phyloP scores from a whole-genome alignment of 2,888 invertebrate species.

The Toxonevra muliebris region DNA sequence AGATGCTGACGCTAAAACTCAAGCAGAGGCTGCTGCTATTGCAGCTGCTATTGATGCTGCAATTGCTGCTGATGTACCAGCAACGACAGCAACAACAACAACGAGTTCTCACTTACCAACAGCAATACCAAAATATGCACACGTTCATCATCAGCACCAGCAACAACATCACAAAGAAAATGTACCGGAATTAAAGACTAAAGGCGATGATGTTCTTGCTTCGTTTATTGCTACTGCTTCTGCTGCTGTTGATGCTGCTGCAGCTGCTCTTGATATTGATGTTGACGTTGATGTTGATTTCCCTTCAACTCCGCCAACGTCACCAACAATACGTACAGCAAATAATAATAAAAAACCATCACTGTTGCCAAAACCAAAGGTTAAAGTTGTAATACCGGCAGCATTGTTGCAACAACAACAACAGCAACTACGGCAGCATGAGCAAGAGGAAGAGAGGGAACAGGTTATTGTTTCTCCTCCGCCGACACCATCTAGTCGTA shows the following conservation, averaged over 20 bases:
- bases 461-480: constrained; percentile 33
- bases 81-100: not conserved
- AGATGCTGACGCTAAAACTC: not conserved
- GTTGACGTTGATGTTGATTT: constrained; percentile 15
- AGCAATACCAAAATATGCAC: not conserved
- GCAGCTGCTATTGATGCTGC: not conserved
- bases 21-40: not conserved
- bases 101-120: not conserved
- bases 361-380: constrained; percentile 63
- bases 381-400: constrained; percentile 59
- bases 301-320: constrained; percentile 20
- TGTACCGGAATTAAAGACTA: too few species aligned
- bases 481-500: constrained; percentile 56
- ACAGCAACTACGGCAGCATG: constrained; percentile 42
- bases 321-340: constrained; percentile 22
- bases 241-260: constrained; percentile 22
- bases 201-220: too few species aligned
- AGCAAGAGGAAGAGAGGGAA: constrained; percentile 40
- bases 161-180: not conserved
- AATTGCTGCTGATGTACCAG: not conserved
- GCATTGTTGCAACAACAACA: constrained; percentile 53
- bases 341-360: constrained; percentile 53
- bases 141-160: not conserved
- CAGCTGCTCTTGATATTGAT: constrained; percentile 21
- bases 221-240: not conserved